These are phyloP conservation scores for Chrysomela aeneicollis DNA, from an alignment of 2,888 invertebrate genomes.

Conservation along the genomic window DNA sequence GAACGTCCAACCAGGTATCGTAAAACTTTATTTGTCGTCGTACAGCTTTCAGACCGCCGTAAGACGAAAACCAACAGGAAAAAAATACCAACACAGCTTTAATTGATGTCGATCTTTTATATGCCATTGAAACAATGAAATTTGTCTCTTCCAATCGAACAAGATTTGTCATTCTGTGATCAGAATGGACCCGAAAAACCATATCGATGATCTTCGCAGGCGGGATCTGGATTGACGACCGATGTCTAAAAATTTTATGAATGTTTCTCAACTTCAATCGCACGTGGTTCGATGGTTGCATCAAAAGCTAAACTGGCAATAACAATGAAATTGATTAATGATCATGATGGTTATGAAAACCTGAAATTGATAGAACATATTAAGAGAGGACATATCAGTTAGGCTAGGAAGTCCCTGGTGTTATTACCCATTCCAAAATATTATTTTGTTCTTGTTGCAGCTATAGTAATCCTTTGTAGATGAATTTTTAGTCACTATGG, in stretches of 20 bases:
- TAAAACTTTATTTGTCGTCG: constrained; percentile 37
- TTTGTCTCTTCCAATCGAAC: constrained; percentile 19
- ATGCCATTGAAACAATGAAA: constrained; percentile 35
- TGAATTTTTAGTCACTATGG: too few species aligned
- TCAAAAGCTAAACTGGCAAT: too few species aligned
- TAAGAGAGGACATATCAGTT: too few species aligned
- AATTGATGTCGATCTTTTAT: constrained; percentile 35
- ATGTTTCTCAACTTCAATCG: neutral
- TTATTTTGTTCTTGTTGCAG: too few species aligned
- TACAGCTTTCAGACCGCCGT: constrained; percentile 8
- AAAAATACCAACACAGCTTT: constrained; percentile 33
- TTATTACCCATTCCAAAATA: too few species aligned
- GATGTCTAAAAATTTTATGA: neutral
- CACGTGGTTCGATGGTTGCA: too few species aligned
- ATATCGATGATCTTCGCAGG: neutral
- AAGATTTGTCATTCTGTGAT: neutral
- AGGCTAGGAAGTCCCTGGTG: too few species aligned
- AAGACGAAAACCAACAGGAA: constrained; percentile 28
- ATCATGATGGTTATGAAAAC: too few species aligned
- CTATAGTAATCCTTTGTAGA: too few species aligned
- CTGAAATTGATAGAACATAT: too few species aligned
- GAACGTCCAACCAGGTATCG: constrained; percentile 31
- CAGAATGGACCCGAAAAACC: neutral
- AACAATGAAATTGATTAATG: too few species aligned
- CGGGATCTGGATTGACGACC: neutral